These are phyloP conservation scores for Tetragonula carbonaria DNA, from an alignment of 2,888 invertebrate species.

Conservation along the genomic window DNA sequence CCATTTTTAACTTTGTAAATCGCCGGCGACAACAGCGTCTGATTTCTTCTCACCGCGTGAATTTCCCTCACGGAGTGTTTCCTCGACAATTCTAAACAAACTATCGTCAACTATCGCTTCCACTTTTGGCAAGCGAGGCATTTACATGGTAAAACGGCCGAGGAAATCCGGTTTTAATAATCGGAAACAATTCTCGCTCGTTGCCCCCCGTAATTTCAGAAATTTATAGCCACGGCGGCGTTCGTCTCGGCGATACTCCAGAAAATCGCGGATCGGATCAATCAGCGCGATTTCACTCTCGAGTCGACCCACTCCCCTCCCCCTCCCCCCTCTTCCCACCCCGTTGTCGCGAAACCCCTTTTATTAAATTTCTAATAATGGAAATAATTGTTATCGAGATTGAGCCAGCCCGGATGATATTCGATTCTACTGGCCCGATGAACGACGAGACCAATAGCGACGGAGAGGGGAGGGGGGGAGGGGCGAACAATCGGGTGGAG, in stretches of 20 bases:
- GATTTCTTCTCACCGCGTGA: no score
- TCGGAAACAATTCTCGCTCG: neutral
- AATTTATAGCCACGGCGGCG: neutral
- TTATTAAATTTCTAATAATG: constrained; percentile 83
- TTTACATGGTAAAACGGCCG: no score
- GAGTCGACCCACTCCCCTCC: constrained; percentile 26
- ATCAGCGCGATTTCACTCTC: constrained; percentile 55
- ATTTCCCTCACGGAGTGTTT: neutral
- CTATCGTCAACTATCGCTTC: no score
- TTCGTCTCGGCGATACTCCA: constrained; percentile 32
- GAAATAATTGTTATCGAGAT: constrained; percentile 81
- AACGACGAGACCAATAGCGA: constrained; percentile 37
- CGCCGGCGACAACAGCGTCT: neutral
- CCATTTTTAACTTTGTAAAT: constrained; percentile 3
- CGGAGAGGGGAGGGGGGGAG: constrained; percentile 3
- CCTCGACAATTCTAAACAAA: neutral
- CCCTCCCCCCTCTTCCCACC: neutral
- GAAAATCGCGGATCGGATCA: constrained; percentile 41
- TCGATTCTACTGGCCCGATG: constrained; percentile 51
- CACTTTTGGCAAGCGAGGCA: no score
- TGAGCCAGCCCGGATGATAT: constrained; percentile 59
- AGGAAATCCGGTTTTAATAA: neutral
- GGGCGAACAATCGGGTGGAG: constrained; percentile 44
- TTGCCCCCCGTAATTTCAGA: neutral
- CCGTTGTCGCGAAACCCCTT: constrained; percentile 62